Evolutionary conservation across 2,888 invertebrate genomes (phyloP).

Genomic region (Copidosoma aretas): DNA sequence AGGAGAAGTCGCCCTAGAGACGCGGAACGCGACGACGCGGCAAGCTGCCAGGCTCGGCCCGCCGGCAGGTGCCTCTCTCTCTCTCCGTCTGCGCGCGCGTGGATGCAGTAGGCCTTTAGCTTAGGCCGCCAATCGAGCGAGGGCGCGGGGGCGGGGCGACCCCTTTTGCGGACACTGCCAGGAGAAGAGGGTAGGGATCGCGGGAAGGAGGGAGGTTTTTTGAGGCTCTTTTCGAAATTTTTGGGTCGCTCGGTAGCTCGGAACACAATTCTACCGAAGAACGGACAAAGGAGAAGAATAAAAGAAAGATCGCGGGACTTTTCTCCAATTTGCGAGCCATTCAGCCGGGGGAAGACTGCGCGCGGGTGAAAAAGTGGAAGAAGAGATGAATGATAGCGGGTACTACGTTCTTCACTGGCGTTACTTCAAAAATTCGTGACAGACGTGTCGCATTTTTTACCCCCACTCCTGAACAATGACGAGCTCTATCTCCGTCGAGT

Average conservation of each 20-base stretch:
- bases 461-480: too few relatives aligned
- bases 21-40: conserved; percentile 34
- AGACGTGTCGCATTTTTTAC: too few relatives aligned
- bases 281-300: background rate
- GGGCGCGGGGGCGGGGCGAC: conserved; percentile 18
- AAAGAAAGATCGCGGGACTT: conserved; percentile 1
- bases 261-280: too few relatives aligned
- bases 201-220: too few relatives aligned
- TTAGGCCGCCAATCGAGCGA: conserved; percentile 27
- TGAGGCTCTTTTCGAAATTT: too few relatives aligned
- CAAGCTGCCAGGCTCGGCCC: conserved; percentile 22
- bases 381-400: conserved; percentile 27
- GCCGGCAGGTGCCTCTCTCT: conserved; percentile 9
- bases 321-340: background rate
- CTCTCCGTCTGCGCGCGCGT: conserved; percentile 13
- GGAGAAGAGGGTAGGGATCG: background rate
- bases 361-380: background rate
- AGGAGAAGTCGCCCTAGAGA: background rate
- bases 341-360: background rate
- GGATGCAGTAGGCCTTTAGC: conserved; percentile 8
- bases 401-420: too few relatives aligned
- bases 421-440: too few relatives aligned
- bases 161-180: background rate
- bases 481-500: too few relatives aligned
- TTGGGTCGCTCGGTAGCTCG: too few relatives aligned